phyloP scores from a whole-genome alignment of 2,888 invertebrate species.

The Clostera curtula region DNA sequence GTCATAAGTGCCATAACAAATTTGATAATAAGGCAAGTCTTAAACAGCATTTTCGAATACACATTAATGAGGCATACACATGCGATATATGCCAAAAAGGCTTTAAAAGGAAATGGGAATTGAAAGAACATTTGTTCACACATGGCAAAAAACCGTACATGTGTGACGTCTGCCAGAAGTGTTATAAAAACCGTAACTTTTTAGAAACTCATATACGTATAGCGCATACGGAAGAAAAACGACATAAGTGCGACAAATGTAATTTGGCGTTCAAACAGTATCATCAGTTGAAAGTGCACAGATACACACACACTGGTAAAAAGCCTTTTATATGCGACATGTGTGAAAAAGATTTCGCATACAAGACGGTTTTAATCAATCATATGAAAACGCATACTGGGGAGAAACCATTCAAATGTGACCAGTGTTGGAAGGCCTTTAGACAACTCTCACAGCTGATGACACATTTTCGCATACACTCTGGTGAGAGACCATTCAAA shows the following conservation, averaged over 20 bases:
- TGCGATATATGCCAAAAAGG: background rate
- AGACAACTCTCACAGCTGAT: background rate
- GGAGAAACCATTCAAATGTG: background rate
- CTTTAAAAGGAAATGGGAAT: background rate
- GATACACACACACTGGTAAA: background rate
- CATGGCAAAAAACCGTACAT: background rate
- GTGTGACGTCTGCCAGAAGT: background rate
- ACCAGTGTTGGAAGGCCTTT: background rate
- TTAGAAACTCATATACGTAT: background rate
- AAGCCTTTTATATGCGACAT: constrained; percentile 2
- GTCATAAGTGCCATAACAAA: no score
- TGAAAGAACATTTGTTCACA: background rate
- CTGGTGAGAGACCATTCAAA: constrained; percentile 2
- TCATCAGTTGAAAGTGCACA: background rate
- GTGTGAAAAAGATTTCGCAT: constrained; percentile 9
- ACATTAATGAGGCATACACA: background rate
- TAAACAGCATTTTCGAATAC: no score
- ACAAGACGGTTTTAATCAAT: constrained; percentile 5
- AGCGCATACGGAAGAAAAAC: background rate
- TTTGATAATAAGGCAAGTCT: no score
- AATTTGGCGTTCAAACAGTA: background rate
- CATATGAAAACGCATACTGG: constrained; percentile 2
- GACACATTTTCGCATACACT: constrained; percentile 1
- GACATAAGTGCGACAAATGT: background rate
- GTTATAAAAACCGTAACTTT: background rate